These are phyloP conservation scores for Neomorphus geoffroyi DNA, from an alignment of 2,797 vertebrate species.

Conservation along the genomic window DNA sequence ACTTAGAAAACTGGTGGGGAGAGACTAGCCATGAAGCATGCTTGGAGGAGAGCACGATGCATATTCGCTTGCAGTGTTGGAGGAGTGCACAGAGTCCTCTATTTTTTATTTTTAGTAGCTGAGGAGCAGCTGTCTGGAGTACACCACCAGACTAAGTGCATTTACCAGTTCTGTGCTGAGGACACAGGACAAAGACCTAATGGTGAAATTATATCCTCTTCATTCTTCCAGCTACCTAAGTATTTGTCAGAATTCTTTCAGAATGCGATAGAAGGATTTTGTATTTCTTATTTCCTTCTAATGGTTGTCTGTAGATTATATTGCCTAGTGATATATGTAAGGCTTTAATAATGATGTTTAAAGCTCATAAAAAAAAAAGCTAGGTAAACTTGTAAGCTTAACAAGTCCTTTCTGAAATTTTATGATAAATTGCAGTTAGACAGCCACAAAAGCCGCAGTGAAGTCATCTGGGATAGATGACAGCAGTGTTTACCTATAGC, in stretches of 20 bases:
- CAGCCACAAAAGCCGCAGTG: background rate
- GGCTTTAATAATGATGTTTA: background rate
- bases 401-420: background rate
- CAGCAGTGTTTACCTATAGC: background rate
- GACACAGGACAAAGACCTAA: background rate
- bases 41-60: accelerated
- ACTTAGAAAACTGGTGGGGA: background rate
- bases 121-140: background rate
- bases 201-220: background rate
- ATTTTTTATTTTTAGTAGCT: background rate
- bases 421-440: background rate
- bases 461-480: background rate
- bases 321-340: background rate
- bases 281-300: background rate
- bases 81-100: background rate
- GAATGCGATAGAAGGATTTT: background rate
- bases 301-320: background rate
- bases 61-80: accelerated
- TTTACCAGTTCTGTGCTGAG: background rate
- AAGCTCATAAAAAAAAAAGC: accelerated
- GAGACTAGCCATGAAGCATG: background rate
- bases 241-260: background rate
- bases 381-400: background rate
- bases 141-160: too few species aligned
- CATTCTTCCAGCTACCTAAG: background rate